Percentiles rank a stretch among this genome's conserved stretches.
Evolutionary conservation across 1,140 invertebrate genomes (phyloP).

Genomic region (Eupristina koningsbergeri): DNA sequence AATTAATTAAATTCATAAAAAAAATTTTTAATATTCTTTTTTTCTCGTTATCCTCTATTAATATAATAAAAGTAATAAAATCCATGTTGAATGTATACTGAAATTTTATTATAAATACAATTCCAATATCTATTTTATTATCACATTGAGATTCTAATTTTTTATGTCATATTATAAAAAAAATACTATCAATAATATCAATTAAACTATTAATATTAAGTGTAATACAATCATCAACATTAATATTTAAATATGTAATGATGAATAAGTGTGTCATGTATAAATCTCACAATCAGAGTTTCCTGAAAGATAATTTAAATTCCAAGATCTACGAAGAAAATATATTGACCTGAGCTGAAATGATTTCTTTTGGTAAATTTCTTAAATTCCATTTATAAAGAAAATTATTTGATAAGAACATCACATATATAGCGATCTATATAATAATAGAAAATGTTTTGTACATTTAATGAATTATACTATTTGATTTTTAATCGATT

Average conservation of each 20-base stretch:
- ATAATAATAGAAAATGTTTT: constrained; percentile 2
- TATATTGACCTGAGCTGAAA: neutral
- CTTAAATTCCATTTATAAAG: neutral
- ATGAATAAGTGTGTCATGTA: too few species aligned
- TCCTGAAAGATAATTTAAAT: too few species aligned
- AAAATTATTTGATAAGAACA: neutral
- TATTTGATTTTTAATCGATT: too few species aligned
- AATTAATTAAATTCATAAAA: too few species aligned
- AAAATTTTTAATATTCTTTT: too few species aligned
- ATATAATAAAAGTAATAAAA: neutral
- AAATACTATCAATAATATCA: too few species aligned
- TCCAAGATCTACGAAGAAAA: too few species aligned
- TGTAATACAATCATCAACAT: too few species aligned
- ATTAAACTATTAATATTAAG: too few species aligned
- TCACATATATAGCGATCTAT: neutral
- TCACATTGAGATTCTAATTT: neutral
- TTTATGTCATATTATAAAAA: neutral
- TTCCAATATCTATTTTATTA: neutral
- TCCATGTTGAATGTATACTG: neutral
- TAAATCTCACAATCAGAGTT: too few species aligned
- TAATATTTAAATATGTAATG: neutral
- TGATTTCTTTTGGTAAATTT: neutral
- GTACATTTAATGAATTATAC: neutral
- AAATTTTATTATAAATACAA: neutral
- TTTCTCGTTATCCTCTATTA: too few species aligned